A percentile compares a stretch with the other conserved stretches of the same genome.
phyloP scores from a whole-genome alignment of 2,113 vertebrate species.

The Mesocricetus auratus region DNA sequence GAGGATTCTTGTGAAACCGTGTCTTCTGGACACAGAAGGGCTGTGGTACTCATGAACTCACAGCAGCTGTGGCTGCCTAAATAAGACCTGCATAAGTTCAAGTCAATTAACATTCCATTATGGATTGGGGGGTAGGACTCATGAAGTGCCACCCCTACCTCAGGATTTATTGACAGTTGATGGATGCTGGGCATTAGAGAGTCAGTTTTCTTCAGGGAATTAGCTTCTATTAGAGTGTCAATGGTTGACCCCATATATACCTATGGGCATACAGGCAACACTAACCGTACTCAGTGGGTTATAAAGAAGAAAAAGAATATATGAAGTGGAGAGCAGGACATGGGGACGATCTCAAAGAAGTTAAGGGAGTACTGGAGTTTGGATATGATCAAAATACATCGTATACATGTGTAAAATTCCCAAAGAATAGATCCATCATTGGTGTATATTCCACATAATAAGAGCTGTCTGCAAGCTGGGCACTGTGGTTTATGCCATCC shows the following conservation, averaged over 20 bases:
- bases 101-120: neutral
- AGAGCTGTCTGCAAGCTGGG: neutral
- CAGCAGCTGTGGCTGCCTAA: neutral
- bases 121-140: neutral
- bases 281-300: neutral
- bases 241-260: too few relatives aligned
- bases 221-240: neutral
- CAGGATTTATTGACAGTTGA: neutral
- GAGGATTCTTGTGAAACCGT: neutral
- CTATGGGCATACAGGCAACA: neutral
- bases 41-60: neutral
- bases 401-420: too few relatives aligned
- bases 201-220: neutral
- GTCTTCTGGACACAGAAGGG: neutral
- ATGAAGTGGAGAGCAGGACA: neutral
- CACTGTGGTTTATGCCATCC: neutral
- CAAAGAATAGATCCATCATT: neutral
- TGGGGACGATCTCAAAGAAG: neutral
- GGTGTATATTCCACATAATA: neutral
- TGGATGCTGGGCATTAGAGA: neutral
- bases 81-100: neutral
- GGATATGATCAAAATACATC: neutral
- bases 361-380: neutral
- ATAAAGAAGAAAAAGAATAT: neutral
- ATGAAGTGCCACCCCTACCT: neutral